Base-by-base conservation (phyloP, 1,140 invertebrate species). In the Drosophila willistoni region DNA sequence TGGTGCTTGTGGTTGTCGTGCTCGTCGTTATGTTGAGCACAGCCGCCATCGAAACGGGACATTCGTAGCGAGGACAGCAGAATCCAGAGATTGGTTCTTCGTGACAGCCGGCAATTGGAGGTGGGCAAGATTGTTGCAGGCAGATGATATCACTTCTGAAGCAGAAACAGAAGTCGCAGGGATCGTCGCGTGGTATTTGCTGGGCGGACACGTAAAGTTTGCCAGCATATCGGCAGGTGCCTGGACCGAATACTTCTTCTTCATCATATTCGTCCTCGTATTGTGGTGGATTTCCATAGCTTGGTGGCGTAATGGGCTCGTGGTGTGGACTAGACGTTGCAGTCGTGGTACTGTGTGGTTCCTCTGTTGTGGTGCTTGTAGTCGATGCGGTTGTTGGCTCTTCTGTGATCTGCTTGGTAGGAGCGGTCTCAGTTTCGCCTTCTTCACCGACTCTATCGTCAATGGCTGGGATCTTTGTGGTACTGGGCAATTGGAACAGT, bases 91-190 rank as follows among this genome's bases (percentile, higher is more conserved):
- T 98, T 6, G 96, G 95, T 93, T 98, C 97, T 92, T 98, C 96
- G 90, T 96, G 96, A 87, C 98, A 98, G 34, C 96, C 96, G 44
- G 95, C 95, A 77, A 98, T 98, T 55, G 98, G 98, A 33, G 97
- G 97, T 60, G 98, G 98, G 93, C 98, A 98, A 84, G 97, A 97
- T 92, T 98, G 98, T 93, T 98, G 97, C 47, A 98, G 93, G 83
- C 98, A 98, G 77, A 98, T 98, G 74, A 98, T 98, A 90, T 98
- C 98, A 90, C 97, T 97, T 92, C 97, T 94, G 94, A 98, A 98
- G 94, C 98, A 98, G 95, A 98, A 98, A 93, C 98, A 98, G 94
- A 98, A 98, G 90, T 98, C 97, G 91, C 98, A 98, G 33, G 97
- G 97, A 93, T 98, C 97, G 70, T 98, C 96, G 78, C 97, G 93